These are phyloP conservation scores for Tenebrio molitor DNA, from an alignment of 1,140 invertebrate genomes.

Conservation along the genomic window DNA sequence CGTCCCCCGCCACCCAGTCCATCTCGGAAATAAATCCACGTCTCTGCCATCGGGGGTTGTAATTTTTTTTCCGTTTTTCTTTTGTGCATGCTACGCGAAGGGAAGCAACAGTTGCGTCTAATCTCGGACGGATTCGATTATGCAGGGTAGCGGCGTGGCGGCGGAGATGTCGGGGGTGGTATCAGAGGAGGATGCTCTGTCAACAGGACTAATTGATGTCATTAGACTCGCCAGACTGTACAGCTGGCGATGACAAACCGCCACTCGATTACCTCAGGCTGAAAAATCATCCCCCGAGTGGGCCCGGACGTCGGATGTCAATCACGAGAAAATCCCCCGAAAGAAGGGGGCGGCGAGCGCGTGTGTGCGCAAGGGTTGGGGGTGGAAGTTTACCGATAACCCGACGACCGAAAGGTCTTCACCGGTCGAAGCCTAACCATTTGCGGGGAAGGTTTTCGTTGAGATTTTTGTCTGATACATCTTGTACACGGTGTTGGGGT, in stretches of 20 bases:
- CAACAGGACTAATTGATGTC: constrained; percentile 48
- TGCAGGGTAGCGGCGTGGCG: neutral
- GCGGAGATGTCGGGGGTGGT: neutral
- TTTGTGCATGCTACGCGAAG: neutral
- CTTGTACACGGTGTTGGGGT: too few relatives aligned
- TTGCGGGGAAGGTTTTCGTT: too few relatives aligned
- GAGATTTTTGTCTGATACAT: too few relatives aligned
- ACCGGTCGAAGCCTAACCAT: too few relatives aligned
- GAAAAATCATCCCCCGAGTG: neutral
- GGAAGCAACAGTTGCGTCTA: constrained; percentile 33
- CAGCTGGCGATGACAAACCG: constrained; percentile 43
- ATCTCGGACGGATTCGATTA: constrained; percentile 28
- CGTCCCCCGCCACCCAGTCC: neutral
- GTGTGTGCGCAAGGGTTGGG: too few relatives aligned
- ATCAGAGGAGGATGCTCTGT: constrained; percentile 38
- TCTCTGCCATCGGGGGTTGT: neutral
- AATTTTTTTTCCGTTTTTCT: constrained; percentile 3
- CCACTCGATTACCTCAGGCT: constrained; percentile 26
- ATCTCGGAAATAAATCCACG: neutral
- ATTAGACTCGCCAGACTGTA: constrained; percentile 41
- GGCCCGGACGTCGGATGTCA: neutral
- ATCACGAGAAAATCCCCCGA: neutral
- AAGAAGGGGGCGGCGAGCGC: neutral
- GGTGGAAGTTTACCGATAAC: too few relatives aligned
- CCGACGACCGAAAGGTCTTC: too few relatives aligned